Base-by-base conservation (phyloP, 1,140 invertebrate genomes). In the Tetranychus cinnabarinus region DNA sequence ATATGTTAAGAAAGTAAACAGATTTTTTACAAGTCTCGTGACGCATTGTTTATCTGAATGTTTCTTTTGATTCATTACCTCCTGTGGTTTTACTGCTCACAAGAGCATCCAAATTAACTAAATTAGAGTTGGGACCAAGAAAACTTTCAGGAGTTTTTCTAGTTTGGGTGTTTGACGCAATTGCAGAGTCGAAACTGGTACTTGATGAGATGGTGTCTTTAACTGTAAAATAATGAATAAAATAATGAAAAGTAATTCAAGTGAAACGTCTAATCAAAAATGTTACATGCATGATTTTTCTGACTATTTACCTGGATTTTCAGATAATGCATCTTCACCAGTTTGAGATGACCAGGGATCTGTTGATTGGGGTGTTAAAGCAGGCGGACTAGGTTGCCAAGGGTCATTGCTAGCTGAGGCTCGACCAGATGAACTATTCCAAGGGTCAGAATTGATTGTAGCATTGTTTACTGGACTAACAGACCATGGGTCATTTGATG, bases 61-160 rank as follows among this genome's bases (percentile, higher is more conserved):
- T 23, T 23, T 23, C 23, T 36, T 34, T 52, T 46, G 4, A 15
- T 36, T 37, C 34, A 56, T 56, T 56, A 56, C 33, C 33, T 42
- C 56, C 63, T 45, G 64, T 57, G 42, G 61, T 62, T 61, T 68
- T 65, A 36, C 69, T 66, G 47, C 85, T 86, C 62, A 95, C 84
- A 68, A 96, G 79, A 75, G 92, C 89, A 74, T 96, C 90, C 68
- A 96, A 77, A 79, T 95, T 95, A 50, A 95, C 90, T 62, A 96
- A 78, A 65, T 82, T 80, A 33, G 86, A 89, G 74, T 95, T 95
- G 74, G 93, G 87, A 31, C 90, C 90, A 7, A 96, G 78, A 74
- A 96, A 95, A 66, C 81, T 82, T 66, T 89, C 86, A 8, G 91
- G 88, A 60, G 86, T 89, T 72, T 89, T 91, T 71, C 85, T 83